Evolutionary conservation across 2,797 vertebrate species (phyloP).

Genomic region (Clarias laeviceps): DNA sequence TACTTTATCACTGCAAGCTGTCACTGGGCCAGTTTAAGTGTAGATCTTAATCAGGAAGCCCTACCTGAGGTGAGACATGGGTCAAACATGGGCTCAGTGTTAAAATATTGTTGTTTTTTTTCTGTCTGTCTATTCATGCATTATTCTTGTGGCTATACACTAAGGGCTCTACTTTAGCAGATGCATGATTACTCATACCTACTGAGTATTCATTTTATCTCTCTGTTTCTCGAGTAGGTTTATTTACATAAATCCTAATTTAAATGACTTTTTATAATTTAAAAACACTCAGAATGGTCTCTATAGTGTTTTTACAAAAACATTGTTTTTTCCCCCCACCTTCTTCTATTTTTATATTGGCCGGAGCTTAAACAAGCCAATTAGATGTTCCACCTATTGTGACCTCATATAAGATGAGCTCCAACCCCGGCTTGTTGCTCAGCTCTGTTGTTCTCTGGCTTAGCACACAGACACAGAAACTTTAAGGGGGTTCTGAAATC

Average conservation of each 20-base stretch:
- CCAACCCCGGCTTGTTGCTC: too few species aligned
- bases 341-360: too few species aligned
- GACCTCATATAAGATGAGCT: too few species aligned
- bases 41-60: conserved; percentile 64
- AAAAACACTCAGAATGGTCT: too few species aligned
- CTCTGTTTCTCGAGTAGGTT: background rate
- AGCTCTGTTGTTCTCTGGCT: too few species aligned
- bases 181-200: background rate
- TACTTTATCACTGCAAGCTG: conserved; percentile 59
- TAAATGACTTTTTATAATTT: too few species aligned
- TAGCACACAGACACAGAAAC: too few species aligned
- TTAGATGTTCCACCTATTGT: too few species aligned
- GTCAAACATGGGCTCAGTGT: conserved; percentile 31
- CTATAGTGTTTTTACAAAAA: too few species aligned
- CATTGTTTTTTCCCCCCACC: too few species aligned
- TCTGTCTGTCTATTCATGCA: background rate
- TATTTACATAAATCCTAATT: background rate
- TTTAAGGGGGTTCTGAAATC: too few species aligned
- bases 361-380: too few species aligned
- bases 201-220: background rate
- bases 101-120: conserved; percentile 7
- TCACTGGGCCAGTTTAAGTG: conserved; percentile 58
- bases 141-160: background rate
- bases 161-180: background rate
- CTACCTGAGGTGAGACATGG: conserved; percentile 50